Evolutionary conservation across 2,113 vertebrate species (phyloP), one percentile per base, ranked within the genome.

Genomic region (Seriola quinqueradiata): DNA sequence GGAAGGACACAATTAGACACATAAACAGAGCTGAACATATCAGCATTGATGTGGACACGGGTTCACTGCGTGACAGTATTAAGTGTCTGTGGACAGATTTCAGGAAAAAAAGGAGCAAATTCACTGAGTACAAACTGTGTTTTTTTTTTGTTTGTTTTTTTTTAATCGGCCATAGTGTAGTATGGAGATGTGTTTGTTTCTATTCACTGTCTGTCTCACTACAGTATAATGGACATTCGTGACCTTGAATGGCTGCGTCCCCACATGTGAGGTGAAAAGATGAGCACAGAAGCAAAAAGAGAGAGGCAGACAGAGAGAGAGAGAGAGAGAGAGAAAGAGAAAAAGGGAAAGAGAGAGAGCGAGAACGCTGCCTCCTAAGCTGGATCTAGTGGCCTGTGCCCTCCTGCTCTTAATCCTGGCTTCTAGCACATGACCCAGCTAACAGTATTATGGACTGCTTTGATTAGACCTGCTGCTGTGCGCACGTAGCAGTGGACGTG

Each of bases 351-450:
- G 50, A 68, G 57, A 75, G n/a, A 70, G 77, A 36, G 72, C 23
- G 75, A 32, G 77, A 85, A 73, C 34, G 32, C 32, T 12, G 75
- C 70, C 63, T 55, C 52, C 75, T 89, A 90, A 94, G 54, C 84
- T 91, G 89, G 87, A 92, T 92, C 82, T 78, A 82, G 84, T 88
- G 87, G 85, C 88, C 90, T 90, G 72, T 88, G 89, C 83, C 86
- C 90, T 92, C 87, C 72, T 90, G 89, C 74, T 93, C 89, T 92
- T 92, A 94, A 94, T 94, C 91, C 93, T 69, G 84, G 86, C 85
- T 91, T 87, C 89, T 84, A 93, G 90, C 94, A 92, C 93, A 94
- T 94, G 94, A 94, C 92, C 90, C 90, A 84, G 91, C 93, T 93
- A 94, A 94, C 89, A 88, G 89, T 67, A 92, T 94, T 94, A 94